Percentiles rank a stretch among this genome's conserved stretches.
These are phyloP conservation scores for Amniataba percoides DNA, from an alignment of 2,797 vertebrate genomes.

Conservation along the genomic window DNA sequence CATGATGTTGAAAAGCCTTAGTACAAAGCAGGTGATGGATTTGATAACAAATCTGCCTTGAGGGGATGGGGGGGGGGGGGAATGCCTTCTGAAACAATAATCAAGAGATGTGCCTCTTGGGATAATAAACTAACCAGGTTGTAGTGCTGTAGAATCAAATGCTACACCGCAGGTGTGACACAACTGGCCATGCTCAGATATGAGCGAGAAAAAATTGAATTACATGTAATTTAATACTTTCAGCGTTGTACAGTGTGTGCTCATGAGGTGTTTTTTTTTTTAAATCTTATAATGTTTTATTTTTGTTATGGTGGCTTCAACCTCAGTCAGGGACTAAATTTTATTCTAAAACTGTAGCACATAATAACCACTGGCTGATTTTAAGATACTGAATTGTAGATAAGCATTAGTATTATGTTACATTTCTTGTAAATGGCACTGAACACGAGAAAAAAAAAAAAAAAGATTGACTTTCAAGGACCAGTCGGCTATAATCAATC, in stretches of 20 bases:
- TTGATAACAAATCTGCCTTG: conserved; percentile 73
- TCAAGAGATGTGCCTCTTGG: conserved; percentile 79
- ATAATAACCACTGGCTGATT: conserved; percentile 79
- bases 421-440: conserved; percentile 64
- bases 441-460: conserved; percentile 42
- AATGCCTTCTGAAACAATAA: conserved; percentile 80
- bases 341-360: conserved; percentile 71
- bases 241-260: conserved; percentile 56
- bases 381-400: conserved; percentile 48
- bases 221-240: conserved; percentile 60
- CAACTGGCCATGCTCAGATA: conserved; percentile 60
- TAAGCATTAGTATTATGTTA: conserved; percentile 62
- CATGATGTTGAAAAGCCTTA: conserved; percentile 82
- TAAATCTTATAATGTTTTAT: conserved; percentile 7
- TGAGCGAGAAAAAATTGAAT: conserved; percentile 40
- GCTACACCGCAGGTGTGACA: conserved; percentile 64
- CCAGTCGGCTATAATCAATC: conserved; percentile 58
- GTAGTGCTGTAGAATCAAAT: conserved; percentile 69
- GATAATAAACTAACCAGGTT: conserved; percentile 73
- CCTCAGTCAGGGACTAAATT: conserved; percentile 65
- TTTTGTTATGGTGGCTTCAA: conserved; percentile 63
- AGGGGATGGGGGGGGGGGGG: conserved; percentile 34
- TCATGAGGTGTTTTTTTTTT: conserved; percentile 44
- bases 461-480: conserved; percentile 41
- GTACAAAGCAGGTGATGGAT: conserved; percentile 70